phyloP scores from a whole-genome alignment of 2,113 vertebrate genomes.

The Heterochromis multidens region DNA sequence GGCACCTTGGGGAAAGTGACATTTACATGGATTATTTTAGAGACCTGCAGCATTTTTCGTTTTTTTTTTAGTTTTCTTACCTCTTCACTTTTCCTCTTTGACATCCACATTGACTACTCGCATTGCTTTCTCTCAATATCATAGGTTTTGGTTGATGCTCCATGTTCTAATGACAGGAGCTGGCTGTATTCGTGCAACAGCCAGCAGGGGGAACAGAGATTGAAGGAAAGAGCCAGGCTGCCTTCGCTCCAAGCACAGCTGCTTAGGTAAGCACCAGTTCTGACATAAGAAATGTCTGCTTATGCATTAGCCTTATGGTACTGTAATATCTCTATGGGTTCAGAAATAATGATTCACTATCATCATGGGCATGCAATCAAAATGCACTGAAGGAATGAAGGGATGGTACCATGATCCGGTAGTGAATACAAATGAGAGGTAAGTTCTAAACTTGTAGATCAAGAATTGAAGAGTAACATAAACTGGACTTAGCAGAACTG shows the following conservation, averaged over 20 bases:
- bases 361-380: background rate
- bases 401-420: background rate
- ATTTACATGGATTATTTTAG: background rate
- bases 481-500: background rate
- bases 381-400: background rate
- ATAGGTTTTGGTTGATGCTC: conserved; percentile 82
- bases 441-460: background rate
- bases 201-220: conserved; percentile 69
- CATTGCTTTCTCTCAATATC: background rate
- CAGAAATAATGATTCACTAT: background rate
- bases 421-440: background rate
- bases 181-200: conserved; percentile 83
- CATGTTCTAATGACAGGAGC: conserved; percentile 95
- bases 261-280: conserved; percentile 56
- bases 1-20: background rate
- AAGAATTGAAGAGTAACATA: background rate
- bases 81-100: background rate
- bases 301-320: background rate
- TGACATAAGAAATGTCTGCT: background rate
- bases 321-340: background rate
- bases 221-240: conserved; percentile 65
- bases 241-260: conserved; percentile 73
- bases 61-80: background rate
- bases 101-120: background rate
- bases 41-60: background rate